phyloP scores from a whole-genome alignment of 2,113 vertebrate species.

The Gallinago undulata region DNA sequence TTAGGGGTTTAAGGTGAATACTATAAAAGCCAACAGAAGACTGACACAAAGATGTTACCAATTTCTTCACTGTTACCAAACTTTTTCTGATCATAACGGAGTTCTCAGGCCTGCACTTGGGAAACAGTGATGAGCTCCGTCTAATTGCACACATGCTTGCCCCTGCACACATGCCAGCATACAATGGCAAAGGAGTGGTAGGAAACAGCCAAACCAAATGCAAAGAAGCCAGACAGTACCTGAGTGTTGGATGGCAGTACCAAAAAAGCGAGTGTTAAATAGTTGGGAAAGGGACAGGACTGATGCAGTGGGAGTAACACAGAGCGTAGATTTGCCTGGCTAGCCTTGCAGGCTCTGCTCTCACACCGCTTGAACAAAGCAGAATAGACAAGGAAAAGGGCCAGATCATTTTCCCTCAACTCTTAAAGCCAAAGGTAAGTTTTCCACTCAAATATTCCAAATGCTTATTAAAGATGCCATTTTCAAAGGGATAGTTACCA shows the following conservation, averaged over 20 bases:
- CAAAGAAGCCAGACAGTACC: neutral
- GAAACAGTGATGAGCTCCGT: neutral
- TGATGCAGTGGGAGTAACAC: neutral
- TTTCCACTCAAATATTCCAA: neutral
- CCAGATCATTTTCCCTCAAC: neutral
- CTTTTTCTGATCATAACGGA: neutral
- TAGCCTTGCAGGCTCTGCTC: neutral
- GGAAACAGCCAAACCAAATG: neutral
- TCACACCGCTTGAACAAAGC: neutral
- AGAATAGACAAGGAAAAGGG: neutral
- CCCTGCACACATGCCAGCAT: accelerated
- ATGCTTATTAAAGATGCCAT: neutral
- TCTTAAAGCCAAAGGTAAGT: neutral
- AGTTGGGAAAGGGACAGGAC: neutral
- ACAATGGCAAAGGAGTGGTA: neutral
- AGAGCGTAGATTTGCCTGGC: neutral
- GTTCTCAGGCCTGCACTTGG: neutral
- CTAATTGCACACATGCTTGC: neutral
- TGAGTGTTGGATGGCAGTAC: neutral
- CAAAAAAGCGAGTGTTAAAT: neutral
- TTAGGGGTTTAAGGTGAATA: neutral
- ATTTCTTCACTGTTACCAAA: neutral
- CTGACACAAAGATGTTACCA: neutral
- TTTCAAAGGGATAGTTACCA: neutral
- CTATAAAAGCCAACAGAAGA: neutral